A percentile compares a stretch with the other conserved stretches of the same genome.
phyloP scores from a whole-genome alignment of 2,113 vertebrate genomes.

The Campylomormyrus numenius region DNA sequence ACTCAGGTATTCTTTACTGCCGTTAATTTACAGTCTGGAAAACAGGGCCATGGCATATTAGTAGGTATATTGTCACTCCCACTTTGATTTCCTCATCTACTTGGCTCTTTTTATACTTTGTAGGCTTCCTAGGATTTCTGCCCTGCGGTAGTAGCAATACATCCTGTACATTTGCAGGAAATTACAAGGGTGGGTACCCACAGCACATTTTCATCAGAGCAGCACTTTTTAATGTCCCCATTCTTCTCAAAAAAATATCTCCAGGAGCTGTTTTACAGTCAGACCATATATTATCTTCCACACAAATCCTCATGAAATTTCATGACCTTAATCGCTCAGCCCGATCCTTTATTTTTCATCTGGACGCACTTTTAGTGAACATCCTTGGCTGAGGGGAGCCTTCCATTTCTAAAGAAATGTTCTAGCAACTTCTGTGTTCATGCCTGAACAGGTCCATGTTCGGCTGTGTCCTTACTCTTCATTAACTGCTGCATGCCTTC shows the following conservation, averaged over 20 bases:
- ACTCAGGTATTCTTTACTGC: not conserved
- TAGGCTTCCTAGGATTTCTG: not conserved
- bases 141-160: not conserved
- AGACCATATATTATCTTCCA: not conserved
- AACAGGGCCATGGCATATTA: not conserved
- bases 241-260: not conserved
- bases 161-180: not conserved
- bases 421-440: not conserved
- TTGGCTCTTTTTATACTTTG: not conserved
- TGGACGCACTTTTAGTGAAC: not conserved
- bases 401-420: not conserved
- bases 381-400: not conserved
- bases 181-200: not conserved
- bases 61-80: not conserved
- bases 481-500: not conserved
- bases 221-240: not conserved
- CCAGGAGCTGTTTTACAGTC: not conserved
- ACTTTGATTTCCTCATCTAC: not conserved
- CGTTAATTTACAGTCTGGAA: not conserved
- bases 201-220: not conserved
- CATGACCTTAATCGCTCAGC: not conserved
- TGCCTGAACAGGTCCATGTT: not conserved
- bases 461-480: not conserved
- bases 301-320: constrained; percentile 8
- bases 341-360: constrained; percentile 4